Evolutionary conservation across 2,797 vertebrate genomes (phyloP).

Genomic region (Chaetophractus vellerosus): DNA sequence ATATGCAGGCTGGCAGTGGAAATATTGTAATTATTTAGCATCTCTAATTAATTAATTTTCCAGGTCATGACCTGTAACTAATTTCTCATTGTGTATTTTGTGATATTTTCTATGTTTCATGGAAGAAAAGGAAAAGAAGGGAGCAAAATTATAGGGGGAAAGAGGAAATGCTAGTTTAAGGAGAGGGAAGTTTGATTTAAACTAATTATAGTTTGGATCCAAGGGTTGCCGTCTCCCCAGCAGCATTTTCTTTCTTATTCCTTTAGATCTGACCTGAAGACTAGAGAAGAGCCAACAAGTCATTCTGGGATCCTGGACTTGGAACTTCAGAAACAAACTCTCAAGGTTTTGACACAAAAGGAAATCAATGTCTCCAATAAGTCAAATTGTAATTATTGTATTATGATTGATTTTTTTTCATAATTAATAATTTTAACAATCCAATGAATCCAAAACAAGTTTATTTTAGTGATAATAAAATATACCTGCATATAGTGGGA

Average conservation of each 20-base stretch:
- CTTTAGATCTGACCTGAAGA: neutral
- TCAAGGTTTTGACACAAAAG: neutral
- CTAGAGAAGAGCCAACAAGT: neutral
- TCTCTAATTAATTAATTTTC: neutral
- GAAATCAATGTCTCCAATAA: neutral
- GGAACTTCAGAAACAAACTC: neutral
- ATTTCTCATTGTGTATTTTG: neutral
- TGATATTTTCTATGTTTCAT: neutral
- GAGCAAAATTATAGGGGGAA: fast-evolving
- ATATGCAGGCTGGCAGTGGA: neutral
- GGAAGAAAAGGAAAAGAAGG: neutral
- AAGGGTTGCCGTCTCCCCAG: neutral
- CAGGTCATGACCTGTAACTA: neutral
- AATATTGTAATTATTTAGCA: neutral
- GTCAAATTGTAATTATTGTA: neutral
- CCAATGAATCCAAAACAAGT: neutral
- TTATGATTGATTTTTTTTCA: neutral
- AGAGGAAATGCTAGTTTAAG: neutral
- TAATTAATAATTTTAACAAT: neutral
- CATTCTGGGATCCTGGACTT: too few species aligned
- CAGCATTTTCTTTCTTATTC: neutral
- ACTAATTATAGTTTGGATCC: neutral
- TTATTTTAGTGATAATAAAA: neutral
- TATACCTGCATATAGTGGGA: neutral
- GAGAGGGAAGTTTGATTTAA: neutral